phyloP scores from a whole-genome alignment of 2,113 vertebrate species.

The Crotalus helleri region DNA sequence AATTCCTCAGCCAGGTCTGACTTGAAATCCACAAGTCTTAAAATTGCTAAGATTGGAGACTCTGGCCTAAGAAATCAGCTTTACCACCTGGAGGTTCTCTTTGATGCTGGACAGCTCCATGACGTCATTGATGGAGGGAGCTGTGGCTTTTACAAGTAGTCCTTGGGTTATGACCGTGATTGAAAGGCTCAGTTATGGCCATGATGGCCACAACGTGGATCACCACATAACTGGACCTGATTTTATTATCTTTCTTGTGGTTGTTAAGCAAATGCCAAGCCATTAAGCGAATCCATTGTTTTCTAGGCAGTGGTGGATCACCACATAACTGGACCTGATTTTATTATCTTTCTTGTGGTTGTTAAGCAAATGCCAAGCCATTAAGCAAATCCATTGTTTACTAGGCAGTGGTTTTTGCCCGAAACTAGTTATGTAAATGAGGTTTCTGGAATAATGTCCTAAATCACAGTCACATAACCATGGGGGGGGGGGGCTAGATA shows the following conservation, averaged over 20 bases:
- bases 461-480: neutral
- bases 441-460: neutral
- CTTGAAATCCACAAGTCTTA: too few species aligned
- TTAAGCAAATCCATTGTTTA: neutral
- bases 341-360: neutral
- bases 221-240: neutral
- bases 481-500: neutral
- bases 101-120: neutral
- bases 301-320: neutral
- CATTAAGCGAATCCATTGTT: neutral
- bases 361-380: too few species aligned
- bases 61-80: neutral
- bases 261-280: too few species aligned
- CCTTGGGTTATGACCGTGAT: neutral
- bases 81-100: neutral
- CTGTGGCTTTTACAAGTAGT: neutral
- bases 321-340: neutral
- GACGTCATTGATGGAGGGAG: neutral
- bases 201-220: neutral
- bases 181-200: neutral
- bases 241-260: neutral
- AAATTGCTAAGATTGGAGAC: too few species aligned
- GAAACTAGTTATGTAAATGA: neutral
- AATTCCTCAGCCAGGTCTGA: too few species aligned
- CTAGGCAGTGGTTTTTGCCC: neutral